Percentiles rank a stretch among this genome's conserved stretches.
phyloP scores from a whole-genome alignment of 2,113 vertebrate species.

The Dipodomys stephensi region DNA sequence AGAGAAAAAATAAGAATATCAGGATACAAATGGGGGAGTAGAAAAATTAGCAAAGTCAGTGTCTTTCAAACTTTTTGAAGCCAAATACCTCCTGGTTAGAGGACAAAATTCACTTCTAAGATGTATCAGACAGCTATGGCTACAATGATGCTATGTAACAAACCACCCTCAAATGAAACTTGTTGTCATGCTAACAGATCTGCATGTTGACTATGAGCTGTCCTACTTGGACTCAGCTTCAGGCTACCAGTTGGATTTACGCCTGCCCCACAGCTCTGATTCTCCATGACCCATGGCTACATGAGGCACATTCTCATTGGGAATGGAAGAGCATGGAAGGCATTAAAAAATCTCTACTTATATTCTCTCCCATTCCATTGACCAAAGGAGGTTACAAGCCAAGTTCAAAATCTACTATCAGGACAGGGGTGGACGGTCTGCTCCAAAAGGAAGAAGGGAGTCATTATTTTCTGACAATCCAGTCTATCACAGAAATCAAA shows the following conservation, averaged over 20 bases:
- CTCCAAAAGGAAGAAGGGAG: background rate
- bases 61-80: conserved; percentile 5
- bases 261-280: background rate
- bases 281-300: background rate
- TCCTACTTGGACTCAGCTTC: background rate
- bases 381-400: background rate
- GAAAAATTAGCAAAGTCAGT: conserved; percentile 29
- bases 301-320: background rate
- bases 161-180: background rate
- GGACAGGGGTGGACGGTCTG: background rate
- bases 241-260: background rate
- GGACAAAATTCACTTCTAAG: background rate
- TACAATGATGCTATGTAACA: background rate
- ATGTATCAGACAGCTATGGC: background rate
- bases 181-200: background rate
- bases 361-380: background rate
- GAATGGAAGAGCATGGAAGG: background rate
- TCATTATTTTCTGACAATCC: conserved; percentile 21
- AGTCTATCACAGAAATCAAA: background rate
- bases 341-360: background rate
- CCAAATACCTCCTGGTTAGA: background rate
- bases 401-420: background rate
- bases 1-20: background rate
- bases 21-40: background rate
- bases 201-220: background rate